Evolutionary conservation across 2,797 vertebrate genomes (phyloP), one percentile per base, ranked within the genome.

Genomic region (Taeniopygia guttata): DNA sequence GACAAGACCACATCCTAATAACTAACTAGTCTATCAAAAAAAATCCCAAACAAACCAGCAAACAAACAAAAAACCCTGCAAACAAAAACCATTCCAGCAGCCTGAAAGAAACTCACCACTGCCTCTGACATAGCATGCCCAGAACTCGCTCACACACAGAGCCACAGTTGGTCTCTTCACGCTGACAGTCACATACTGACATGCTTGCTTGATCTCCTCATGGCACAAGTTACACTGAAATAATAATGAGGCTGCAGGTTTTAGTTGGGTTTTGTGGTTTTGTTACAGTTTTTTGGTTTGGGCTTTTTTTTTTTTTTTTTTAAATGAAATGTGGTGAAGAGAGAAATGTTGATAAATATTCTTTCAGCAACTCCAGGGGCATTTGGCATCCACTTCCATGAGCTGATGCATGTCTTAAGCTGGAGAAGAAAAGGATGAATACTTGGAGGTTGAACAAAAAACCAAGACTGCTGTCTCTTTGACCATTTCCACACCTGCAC

Each of bases 211-310:
- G 95, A 97, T 97, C 93, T 95, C 84, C 86, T 96, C 86, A n/a
- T 70, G 96, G 91, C 96, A 97, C 93, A 96, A 95, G 88, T 91
- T 97, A 89, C 69, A 88, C 1, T 95, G 89, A 97, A 97, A 97
- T 95, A 97, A 95, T 97, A 95, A 97, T 95, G 91, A 96, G 84
- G 73, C 73, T 83, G 81, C 12, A 63, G 81, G 75, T 68, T 30
- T 23, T 40, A 22, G 34, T 8, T 81, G 54, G 18, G 36, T 12
- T 51, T 46, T 69, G 54, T 26, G 18, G 36, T 12, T 51, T 46
- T 69, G 54, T 26, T 18, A 34, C 32, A 27, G 62, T 16, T 26
- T 49, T 27, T 45, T 46, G 20, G 29, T 60, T 63, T 48, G n/a
- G 9, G 12, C 36, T 38, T 1, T 2, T 21, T 25, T 2, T 59